phyloP scores from a whole-genome alignment of 2,888 invertebrate species.

The Heliconius aoede region DNA sequence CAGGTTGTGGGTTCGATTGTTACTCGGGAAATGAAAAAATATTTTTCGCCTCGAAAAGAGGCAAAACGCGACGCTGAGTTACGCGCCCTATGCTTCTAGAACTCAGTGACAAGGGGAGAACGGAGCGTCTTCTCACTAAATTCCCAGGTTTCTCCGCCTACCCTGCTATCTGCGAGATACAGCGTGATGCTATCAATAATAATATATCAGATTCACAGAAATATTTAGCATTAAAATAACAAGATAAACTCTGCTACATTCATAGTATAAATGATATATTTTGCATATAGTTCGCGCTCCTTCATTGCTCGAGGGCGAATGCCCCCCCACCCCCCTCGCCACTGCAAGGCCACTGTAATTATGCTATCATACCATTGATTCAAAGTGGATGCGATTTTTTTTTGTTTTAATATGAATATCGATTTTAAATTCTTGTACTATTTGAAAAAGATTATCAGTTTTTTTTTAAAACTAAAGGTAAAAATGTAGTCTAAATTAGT shows the following conservation, averaged over 20 bases:
- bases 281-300: slow-evolving; percentile 22
- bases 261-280: slow-evolving; percentile 1
- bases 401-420: not conserved
- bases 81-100: not conserved
- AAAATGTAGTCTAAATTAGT: not conserved
- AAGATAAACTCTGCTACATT: not conserved
- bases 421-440: not conserved
- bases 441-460: not conserved
- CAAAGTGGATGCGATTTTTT: not conserved
- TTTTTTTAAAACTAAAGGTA: not conserved
- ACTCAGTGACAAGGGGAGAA: not conserved
- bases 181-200: not conserved
- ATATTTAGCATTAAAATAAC: not conserved
- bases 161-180: not conserved
- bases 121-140: not conserved
- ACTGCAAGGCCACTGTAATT: slow-evolving; percentile 27
- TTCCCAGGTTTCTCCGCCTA: not conserved
- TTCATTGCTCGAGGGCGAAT: slow-evolving; percentile 6
- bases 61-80: too few relatives aligned
- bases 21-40: too few relatives aligned
- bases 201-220: too few relatives aligned
- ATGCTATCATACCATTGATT: slow-evolving; percentile 25
- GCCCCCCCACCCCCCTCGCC: slow-evolving; percentile 22
- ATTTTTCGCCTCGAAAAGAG: too few relatives aligned
- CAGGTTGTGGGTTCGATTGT: too few relatives aligned